Evolutionary conservation across 1,140 invertebrate genomes (phyloP).

Genomic region (Pemphigus obesinymphae): DNA sequence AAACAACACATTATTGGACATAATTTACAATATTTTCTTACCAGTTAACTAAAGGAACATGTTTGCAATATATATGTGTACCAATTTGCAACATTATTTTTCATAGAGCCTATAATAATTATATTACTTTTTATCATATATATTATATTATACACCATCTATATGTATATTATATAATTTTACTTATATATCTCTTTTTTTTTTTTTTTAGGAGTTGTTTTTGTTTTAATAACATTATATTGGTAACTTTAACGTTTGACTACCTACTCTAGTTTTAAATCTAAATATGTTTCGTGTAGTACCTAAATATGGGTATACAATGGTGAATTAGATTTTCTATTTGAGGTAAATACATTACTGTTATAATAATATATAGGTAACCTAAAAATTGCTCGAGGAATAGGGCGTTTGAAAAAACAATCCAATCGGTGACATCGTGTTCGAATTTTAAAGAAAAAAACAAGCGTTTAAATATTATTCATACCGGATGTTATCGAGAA

Average conservation of each 20-base stretch:
- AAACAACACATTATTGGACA: constrained; percentile 4
- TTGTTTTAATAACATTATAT: constrained; percentile 18
- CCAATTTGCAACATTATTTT: not conserved
- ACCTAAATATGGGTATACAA: not conserved
- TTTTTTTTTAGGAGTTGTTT: not conserved
- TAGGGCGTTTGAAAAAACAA: not conserved
- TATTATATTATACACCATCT: not conserved
- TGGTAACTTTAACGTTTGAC: constrained; percentile 33
- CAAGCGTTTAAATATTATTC: not conserved
- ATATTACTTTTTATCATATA: not conserved
- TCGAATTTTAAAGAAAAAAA: not conserved
- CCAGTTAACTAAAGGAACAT: constrained; percentile 40
- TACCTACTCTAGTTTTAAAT: constrained; percentile 13
- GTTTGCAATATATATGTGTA: constrained; percentile 16
- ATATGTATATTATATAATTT: not conserved
- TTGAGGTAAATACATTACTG: constrained; percentile 19
- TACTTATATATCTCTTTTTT: constrained; percentile 16
- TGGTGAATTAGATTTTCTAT: not conserved
- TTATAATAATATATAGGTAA: not conserved
- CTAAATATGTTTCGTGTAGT: not conserved
- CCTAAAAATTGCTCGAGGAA: constrained; percentile 26
- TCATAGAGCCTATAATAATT: too few relatives aligned
- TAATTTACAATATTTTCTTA: constrained; percentile 41
- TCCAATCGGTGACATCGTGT: not conserved
- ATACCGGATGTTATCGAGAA: not conserved